phyloP scores from a whole-genome alignment of 1,140 invertebrate species.

The honey bee (Apis mellifera) region Amel_HAv3.1 CM009944.2:3359501-3360000 shows the following conservation, averaged over 20 bases:
- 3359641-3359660: slow-evolving; percentile 16
- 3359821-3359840: slow-evolving; percentile 19
- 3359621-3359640: not conserved
- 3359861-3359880: no score
- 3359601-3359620: not conserved
- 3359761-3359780: slow-evolving; percentile 38
- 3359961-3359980: slow-evolving; percentile 69
- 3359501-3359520: no score
- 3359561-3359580: no score
- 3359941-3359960: slow-evolving; percentile 68
- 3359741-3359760: slow-evolving; percentile 26
- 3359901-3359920: not conserved
- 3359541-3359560: no score
- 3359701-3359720: not conserved
- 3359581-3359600: no score
- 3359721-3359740: not conserved
- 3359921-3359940: slow-evolving; percentile 7
- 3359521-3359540: no score
- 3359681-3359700: slow-evolving; percentile 11
- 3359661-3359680: not conserved
- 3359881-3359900: no score
- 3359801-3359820: slow-evolving; percentile 7
- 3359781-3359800: slow-evolving; percentile 29
- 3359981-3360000: slow-evolving; percentile 79
- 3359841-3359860: not conserved